Evolutionary conservation across 2,797 vertebrate genomes (phyloP).

Genomic region (Bradypodion ventrale): DNA sequence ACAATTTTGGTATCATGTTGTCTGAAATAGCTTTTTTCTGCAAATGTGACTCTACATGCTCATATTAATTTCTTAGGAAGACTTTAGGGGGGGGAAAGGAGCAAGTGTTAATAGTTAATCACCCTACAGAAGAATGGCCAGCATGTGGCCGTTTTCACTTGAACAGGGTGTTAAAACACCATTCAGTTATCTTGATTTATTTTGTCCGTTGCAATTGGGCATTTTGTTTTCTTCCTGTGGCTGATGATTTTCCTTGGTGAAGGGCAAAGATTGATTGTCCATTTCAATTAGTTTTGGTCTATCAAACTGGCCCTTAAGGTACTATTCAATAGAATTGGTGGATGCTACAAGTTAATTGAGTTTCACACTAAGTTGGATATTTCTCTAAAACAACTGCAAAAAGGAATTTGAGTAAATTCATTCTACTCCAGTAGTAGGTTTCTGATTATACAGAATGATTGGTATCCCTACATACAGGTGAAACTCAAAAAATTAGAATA

Average conservation of each 20-base stretch:
- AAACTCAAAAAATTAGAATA: too few species aligned
- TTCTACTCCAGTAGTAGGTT: neutral
- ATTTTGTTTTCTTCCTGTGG: neutral
- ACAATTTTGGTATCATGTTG: neutral
- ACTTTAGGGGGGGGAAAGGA: neutral
- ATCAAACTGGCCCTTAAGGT: neutral
- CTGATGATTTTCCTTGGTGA: neutral
- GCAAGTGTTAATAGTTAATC: slow-evolving; percentile 4
- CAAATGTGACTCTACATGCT: neutral
- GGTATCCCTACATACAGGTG: neutral
- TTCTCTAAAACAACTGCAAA: neutral
- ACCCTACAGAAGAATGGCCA: neutral
- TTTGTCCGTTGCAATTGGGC: neutral
- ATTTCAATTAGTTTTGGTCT: slow-evolving; percentile 5
- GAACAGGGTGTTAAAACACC: neutral
- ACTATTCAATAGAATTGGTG: neutral
- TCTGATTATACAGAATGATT: neutral
- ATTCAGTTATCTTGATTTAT: slow-evolving; percentile 17
- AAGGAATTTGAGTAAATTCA: neutral
- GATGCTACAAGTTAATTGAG: neutral
- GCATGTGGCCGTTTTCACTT: neutral
- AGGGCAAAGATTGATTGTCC: neutral
- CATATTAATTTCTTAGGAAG: neutral
- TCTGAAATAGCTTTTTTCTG: neutral
- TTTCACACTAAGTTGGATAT: neutral